Percentiles rank a stretch among this genome's conserved stretches.
These are phyloP conservation scores for Leptopilina myrica DNA, from an alignment of 2,888 invertebrate genomes.

Conservation along the genomic window DNA sequence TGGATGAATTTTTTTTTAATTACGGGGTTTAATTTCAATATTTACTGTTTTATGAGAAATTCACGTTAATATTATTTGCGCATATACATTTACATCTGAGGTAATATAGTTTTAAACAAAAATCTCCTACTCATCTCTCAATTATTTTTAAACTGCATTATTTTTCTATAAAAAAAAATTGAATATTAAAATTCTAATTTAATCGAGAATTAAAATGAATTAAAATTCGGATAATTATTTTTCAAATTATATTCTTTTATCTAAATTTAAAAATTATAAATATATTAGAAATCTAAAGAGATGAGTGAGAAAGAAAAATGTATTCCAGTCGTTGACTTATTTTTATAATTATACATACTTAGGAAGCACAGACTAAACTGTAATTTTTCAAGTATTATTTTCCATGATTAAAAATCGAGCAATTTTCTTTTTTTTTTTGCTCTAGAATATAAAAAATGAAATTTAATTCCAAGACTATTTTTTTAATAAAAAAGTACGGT, in stretches of 20 bases:
- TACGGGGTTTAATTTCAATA: background rate
- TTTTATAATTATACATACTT: conserved; percentile 47
- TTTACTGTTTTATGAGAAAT: background rate
- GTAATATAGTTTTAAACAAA: conserved; percentile 17
- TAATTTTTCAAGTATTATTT: background rate
- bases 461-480: background rate
- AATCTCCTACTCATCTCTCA: conserved; percentile 23
- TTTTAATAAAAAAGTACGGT: conserved; percentile 95
- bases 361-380: conserved; percentile 56
- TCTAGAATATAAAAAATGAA: conserved; percentile 9
- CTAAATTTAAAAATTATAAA: conserved; percentile 3
- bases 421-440: background rate
- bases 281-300: background rate
- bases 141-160: conserved; percentile 23
- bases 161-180: conserved; percentile 34
- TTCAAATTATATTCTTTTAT: too few relatives aligned
- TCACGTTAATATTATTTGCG: conserved; percentile 1
- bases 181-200: background rate
- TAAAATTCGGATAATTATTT: too few relatives aligned
- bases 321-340: conserved; percentile 44
- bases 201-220: too few relatives aligned
- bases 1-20: background rate
- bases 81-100: conserved; percentile 23
- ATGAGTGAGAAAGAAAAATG: conserved; percentile 39
- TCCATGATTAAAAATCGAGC: background rate